Conservation (phyloP, 2,888 invertebrate species). For the Epirrhoe tristata region DNA sequence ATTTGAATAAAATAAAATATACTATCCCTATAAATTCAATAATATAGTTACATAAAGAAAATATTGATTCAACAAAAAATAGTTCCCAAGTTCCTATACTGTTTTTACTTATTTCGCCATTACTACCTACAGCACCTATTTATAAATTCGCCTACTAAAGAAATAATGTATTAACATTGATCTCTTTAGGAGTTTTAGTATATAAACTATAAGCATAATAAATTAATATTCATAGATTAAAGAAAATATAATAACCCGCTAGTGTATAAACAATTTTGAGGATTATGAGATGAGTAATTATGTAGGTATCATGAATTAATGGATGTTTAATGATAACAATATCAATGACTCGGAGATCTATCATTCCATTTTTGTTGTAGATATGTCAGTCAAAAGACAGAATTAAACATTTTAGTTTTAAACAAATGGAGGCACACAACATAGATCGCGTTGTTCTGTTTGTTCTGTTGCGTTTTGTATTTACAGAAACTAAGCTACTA, state of each 20-base stretch:
- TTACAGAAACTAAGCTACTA: too few species aligned
- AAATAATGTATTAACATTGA: slow-evolving; percentile 31
- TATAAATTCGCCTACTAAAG: slow-evolving; percentile 25
- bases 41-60: slow-evolving; percentile 5
- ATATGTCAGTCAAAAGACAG: slow-evolving; percentile 18
- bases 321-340: not conserved
- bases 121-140: slow-evolving; percentile 8
- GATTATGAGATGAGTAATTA: not conserved
- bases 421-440: not conserved
- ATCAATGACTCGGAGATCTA: slow-evolving; percentile 13
- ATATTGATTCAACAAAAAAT: slow-evolving; percentile 12
- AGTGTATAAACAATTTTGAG: slow-evolving; percentile 5
- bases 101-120: slow-evolving; percentile 28
- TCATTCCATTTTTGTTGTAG: slow-evolving; percentile 30
- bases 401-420: not conserved
- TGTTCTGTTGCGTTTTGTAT: too few species aligned
- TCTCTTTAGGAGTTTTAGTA: slow-evolving; percentile 29
- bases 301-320: slow-evolving; percentile 2
- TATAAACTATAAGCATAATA: slow-evolving; percentile 17
- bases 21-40: not conserved
- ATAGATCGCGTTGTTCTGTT: too few species aligned
- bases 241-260: not conserved
- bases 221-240: slow-evolving; percentile 7
- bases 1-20: not conserved
- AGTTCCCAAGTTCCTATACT: slow-evolving; percentile 45